Percentiles rank a stretch among this genome's conserved stretches.
phyloP scores from a whole-genome alignment of 2,797 vertebrate genomes.

The Uromys caudimaculatus region DNA sequence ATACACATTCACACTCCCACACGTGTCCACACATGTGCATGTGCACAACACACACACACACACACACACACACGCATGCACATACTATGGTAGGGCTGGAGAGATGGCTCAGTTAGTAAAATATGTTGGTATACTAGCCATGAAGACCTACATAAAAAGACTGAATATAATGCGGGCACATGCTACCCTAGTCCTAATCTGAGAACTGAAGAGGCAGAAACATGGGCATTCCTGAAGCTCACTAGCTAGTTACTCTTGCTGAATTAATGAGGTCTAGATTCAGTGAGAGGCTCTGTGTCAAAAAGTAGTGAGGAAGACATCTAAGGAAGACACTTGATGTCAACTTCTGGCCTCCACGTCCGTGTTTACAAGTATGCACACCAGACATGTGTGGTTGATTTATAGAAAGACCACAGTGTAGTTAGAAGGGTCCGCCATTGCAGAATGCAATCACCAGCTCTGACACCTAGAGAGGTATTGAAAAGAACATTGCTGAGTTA shows the following conservation, averaged over 20 bases:
- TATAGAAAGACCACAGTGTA: not conserved
- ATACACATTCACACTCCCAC: not conserved
- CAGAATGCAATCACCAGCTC: not conserved
- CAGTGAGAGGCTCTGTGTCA: not conserved
- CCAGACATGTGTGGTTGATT: not conserved
- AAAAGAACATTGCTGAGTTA: not conserved
- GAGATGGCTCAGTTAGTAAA: not conserved
- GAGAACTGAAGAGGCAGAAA: not conserved
- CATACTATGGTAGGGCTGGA: not conserved
- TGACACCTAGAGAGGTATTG: not conserved
- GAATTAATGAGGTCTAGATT: not conserved
- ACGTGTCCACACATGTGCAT: not conserved
- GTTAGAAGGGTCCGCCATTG: not conserved
- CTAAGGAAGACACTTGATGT: not conserved
- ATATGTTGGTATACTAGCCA: not conserved
- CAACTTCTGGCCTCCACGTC: not conserved
- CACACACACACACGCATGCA: not conserved
- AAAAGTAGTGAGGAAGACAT: not conserved
- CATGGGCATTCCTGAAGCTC: not conserved
- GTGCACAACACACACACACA: not conserved
- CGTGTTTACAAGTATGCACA: not conserved
- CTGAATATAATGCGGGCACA: not conserved
- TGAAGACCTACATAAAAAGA: not conserved
- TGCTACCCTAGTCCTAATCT: not conserved
- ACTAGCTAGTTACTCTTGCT: not conserved